These are phyloP conservation scores for Sebastolobus alascanus DNA, from an alignment of 2,797 vertebrate genomes.

Conservation along the genomic window DNA sequence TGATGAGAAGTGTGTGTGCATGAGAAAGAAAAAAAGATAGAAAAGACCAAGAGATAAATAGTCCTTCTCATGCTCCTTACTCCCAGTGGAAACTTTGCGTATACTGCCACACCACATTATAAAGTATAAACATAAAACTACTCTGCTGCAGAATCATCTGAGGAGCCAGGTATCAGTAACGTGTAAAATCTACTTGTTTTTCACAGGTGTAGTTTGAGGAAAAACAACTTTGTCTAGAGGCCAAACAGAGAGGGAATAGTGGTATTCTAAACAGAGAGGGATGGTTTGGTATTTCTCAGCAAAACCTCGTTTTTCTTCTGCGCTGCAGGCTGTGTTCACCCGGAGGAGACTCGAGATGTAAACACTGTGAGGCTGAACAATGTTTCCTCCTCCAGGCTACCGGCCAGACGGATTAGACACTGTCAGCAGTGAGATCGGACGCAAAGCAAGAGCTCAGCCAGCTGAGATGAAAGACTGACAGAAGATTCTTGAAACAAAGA, in stretches of 20 bases:
- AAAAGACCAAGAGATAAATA: background rate
- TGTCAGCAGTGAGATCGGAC: conserved; percentile 31
- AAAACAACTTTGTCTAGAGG: conserved; percentile 2
- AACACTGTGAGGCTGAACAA: conserved; percentile 48
- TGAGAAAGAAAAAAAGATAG: conserved; percentile 2
- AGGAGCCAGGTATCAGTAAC: background rate
- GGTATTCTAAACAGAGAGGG: background rate
- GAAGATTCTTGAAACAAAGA: conserved; percentile 12
- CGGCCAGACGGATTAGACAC: conserved; percentile 32
- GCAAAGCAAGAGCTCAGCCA: conserved; percentile 27
- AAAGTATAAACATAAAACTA: background rate
- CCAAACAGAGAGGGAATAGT: background rate
- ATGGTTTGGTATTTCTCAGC: conserved; percentile 23
- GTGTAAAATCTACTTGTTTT: background rate
- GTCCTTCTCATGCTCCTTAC: background rate
- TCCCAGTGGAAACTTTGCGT: background rate
- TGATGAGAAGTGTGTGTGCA: conserved; percentile 31
- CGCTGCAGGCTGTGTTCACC: conserved; percentile 36
- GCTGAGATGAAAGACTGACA: conserved; percentile 28
- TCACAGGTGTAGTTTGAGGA: background rate
- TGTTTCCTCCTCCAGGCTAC: conserved; percentile 39
- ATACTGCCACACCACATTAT: background rate
- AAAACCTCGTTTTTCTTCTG: background rate
- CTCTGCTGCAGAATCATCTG: background rate
- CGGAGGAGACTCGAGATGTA: conserved; percentile 45